Evolutionary conservation across 1,140 invertebrate species (phyloP).

Genomic region (Scaptomyza pallida): DNA sequence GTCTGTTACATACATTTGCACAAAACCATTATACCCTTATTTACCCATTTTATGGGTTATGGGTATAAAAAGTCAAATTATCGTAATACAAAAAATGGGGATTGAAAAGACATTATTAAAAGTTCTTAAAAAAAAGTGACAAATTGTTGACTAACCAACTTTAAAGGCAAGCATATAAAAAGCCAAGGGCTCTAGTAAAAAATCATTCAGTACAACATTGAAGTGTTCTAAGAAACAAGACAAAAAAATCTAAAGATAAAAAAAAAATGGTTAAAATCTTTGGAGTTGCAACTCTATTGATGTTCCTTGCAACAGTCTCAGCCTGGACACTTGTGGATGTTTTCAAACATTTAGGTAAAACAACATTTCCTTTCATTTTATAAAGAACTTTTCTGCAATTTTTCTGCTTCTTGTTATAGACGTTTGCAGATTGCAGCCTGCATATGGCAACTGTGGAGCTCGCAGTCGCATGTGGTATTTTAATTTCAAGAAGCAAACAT

Average conservation of each 20-base stretch:
- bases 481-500: background rate
- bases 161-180: background rate
- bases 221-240: background rate
- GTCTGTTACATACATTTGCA: no score
- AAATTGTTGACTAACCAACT: background rate
- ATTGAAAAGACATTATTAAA: no score
- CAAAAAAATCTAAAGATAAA: no score
- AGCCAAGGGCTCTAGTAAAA: background rate
- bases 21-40: no score
- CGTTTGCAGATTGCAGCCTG: conserved; percentile 1
- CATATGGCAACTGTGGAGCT: conserved; percentile 6
- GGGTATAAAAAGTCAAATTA: no score
- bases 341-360: background rate
- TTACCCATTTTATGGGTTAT: no score
- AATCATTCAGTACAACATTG: background rate
- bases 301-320: background rate
- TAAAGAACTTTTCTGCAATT: no score
- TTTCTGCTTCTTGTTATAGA: background rate
- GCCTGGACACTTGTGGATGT: background rate
- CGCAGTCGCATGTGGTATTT: conserved; percentile 20
- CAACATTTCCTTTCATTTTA: background rate
- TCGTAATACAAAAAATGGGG: no score
- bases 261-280: conserved; percentile 1
- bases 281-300: background rate
- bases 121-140: background rate